Conservation (phyloP, 2,113 vertebrate genomes). For the Trochalopteron elliotii region DNA sequence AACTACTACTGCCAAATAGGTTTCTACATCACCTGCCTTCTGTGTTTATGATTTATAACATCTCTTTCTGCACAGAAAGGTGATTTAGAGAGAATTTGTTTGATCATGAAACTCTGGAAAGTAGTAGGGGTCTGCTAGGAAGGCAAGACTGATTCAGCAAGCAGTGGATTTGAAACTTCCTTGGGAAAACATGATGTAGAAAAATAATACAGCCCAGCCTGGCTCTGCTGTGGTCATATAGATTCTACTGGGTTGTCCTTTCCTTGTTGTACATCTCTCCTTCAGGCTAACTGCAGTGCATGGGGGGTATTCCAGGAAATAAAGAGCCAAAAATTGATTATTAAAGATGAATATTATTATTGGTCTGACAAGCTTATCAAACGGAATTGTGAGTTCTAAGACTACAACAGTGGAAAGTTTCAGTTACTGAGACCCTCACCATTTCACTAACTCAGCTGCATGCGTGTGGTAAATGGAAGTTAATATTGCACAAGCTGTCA, state of each 20-base stretch:
- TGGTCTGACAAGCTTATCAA: background rate
- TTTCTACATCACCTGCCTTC: background rate
- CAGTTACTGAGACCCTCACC: background rate
- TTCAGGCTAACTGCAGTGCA: background rate
- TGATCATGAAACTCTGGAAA: background rate
- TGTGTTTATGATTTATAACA: background rate
- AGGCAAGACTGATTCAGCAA: background rate
- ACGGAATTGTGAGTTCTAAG: background rate
- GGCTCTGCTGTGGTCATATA: background rate
- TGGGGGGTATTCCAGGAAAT: background rate
- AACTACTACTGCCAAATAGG: background rate
- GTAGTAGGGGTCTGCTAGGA: background rate
- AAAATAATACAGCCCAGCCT: background rate
- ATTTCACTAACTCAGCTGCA: background rate
- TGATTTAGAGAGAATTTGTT: background rate
- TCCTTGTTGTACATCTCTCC: background rate
- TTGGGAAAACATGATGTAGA: background rate
- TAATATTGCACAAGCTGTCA: background rate
- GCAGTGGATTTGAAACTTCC: background rate
- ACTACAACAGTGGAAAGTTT: background rate
- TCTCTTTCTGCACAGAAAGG: background rate
- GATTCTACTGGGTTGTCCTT: background rate
- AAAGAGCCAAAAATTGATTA: background rate
- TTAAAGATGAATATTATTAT: background rate
- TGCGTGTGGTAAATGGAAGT: background rate